A percentile compares a stretch with the other conserved stretches of the same genome.
phyloP scores from a whole-genome alignment of 2,797 vertebrate species.

The Protosalanx chinensis region DNA sequence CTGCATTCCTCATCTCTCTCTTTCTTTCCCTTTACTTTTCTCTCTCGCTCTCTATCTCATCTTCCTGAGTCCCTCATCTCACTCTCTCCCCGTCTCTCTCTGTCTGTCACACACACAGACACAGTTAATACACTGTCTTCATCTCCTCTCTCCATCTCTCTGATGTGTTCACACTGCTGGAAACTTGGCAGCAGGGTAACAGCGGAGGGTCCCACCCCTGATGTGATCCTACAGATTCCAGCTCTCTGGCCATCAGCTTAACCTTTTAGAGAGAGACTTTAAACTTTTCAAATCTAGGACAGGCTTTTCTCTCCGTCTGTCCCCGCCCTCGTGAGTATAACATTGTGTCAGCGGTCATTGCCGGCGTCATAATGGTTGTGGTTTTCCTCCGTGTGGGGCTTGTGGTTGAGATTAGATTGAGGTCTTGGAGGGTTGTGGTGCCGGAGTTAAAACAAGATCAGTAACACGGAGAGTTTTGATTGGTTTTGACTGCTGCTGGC shows the following conservation, averaged over 20 bases:
- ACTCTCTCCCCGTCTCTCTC: too few species aligned
- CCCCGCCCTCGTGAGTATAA: neutral
- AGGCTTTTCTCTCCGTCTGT: neutral
- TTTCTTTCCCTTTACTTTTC: too few species aligned
- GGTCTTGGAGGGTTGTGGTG: neutral
- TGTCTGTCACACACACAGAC: neutral
- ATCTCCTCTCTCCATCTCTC: neutral
- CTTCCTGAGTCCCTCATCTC: too few species aligned
- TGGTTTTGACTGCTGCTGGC: neutral
- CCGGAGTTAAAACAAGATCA: too few species aligned
- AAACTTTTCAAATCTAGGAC: neutral
- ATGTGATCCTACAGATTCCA: too few species aligned
- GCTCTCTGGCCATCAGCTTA: neutral
- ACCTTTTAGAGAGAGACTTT: neutral
- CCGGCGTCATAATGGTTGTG: neutral
- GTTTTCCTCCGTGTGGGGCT: neutral
- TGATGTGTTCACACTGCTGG: neutral
- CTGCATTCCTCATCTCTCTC: too few species aligned
- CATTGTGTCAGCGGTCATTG: neutral
- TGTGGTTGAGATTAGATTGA: neutral
- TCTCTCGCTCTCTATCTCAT: too few species aligned
- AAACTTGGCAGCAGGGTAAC: too few species aligned
- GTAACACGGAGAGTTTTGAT: too few species aligned
- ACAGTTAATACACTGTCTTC: neutral
- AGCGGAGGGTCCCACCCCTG: too few species aligned